These are phyloP conservation scores for Cyclura pinguis DNA, from an alignment of 2,797 vertebrate species.

Conservation along the genomic window DNA sequence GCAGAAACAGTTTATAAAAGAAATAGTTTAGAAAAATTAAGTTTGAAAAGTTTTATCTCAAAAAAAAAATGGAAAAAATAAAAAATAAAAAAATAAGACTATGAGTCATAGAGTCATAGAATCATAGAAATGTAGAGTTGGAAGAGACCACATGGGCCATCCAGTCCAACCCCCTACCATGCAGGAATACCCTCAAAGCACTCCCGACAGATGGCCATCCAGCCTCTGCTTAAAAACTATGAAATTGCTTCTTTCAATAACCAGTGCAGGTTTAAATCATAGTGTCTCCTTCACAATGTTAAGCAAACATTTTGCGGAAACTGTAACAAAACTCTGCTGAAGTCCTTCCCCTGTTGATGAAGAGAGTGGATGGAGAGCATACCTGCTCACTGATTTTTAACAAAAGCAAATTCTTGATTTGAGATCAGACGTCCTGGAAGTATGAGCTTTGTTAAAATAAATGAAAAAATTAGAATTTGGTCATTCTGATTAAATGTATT, in stretches of 20 bases:
- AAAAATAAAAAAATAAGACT: too few species aligned
- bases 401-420: not conserved
- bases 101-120: too few species aligned
- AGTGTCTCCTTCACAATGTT: not conserved
- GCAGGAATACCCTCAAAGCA: too few species aligned
- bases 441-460: not conserved
- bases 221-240: too few species aligned
- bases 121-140: too few species aligned
- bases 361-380: not conserved
- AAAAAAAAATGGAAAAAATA: too few species aligned
- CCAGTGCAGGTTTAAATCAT: not conserved
- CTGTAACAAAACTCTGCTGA: not conserved
- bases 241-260: not conserved
- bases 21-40: not conserved
- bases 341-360: not conserved
- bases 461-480: not conserved
- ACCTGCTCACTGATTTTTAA: not conserved
- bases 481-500: not conserved
- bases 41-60: too few species aligned
- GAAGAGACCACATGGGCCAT: too few species aligned
- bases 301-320: not conserved
- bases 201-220: too few species aligned
- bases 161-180: too few species aligned
- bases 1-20: too few species aligned
- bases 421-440: not conserved